A percentile compares a stretch with the other conserved stretches of the same genome.
Evolutionary conservation across 2,797 vertebrate genomes (phyloP).

Genomic region (Betta splendens): DNA sequence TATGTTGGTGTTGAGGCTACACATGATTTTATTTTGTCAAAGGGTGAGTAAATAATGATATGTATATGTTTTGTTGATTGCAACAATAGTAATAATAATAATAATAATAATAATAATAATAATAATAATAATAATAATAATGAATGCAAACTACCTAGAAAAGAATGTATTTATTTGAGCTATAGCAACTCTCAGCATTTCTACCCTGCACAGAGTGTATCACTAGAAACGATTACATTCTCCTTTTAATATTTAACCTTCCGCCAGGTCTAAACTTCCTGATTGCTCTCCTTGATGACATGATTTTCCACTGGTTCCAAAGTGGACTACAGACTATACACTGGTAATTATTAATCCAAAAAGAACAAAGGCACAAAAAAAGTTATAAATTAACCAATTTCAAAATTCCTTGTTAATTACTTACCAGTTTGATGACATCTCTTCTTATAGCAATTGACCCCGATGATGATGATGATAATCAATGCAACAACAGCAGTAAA

Average conservation of each 20-base stretch:
- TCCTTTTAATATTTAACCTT: background rate
- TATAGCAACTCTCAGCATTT: background rate
- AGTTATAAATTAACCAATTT: background rate
- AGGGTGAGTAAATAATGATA: too few relatives aligned
- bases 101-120: too few relatives aligned
- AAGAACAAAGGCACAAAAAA: background rate
- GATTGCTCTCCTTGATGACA: background rate
- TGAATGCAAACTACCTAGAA: too few relatives aligned
- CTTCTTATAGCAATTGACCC: background rate
- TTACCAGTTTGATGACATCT: slow-evolving; percentile 30
- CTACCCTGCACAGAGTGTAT: background rate
- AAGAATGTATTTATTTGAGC: background rate
- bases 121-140: too few relatives aligned
- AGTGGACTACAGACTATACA: background rate
- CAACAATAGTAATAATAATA: too few relatives aligned
- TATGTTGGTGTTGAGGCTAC: too few relatives aligned
- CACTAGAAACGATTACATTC: background rate
- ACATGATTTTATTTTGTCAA: too few relatives aligned
- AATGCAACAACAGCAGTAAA: rapidly evolving
- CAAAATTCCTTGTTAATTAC: background rate
- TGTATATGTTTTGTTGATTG: too few relatives aligned
- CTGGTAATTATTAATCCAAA: too few relatives aligned
- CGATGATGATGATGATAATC: rapidly evolving
- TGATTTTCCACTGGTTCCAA: background rate
- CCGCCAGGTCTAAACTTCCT: background rate